Base-by-base conservation (phyloP, 1,140 invertebrate genomes). In the Temnothorax longispinosus region DNA sequence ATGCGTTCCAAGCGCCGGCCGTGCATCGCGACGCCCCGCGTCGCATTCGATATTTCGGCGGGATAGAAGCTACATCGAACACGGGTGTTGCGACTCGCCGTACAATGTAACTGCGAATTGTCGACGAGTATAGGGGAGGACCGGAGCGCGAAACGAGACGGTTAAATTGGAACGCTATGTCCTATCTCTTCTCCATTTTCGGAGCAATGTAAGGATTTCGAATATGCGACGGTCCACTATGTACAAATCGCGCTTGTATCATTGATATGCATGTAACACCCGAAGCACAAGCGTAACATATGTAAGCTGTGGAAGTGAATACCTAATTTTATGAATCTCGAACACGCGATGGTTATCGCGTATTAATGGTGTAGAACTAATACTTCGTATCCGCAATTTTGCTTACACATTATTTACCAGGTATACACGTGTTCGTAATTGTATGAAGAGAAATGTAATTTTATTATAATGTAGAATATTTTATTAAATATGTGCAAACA, bases 291-390 rank as follows among this genome's bases (percentile, higher is more conserved):
- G 62, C 44, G 5, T 50, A 67, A 78, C 60, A 44, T 47, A 52
- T 41, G 47, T 80, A 80, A 47, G 13, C 13, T 32, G 62, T 52
- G 47, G n/a, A 52, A 47, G 76, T 27, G 47, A 54, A 67, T 21
- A 38, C 64, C 32, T 81, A 81, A 81, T 71, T 71, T 71, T 41
- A 69, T 41, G 47, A 81, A 44, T 44, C 75, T 77, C 58, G 27
- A 77, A 35, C 75, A 77, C 75, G 75, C 75, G 38, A 77, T 62
- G 27, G 56, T 21, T 44, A 77, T 77, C 56, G 62, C 21, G 21
- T 77, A 77, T 77, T 58, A 60, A 41, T 64, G 75, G 38, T 38
- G 56, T 27, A 77, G 52, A 77, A 41, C 56, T 62, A 62, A 41
- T 76, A 62, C 38, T 8, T 64, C 21, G 38, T 58, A 62, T 62